These are phyloP conservation scores for Mesocentrotus franciscanus DNA, from an alignment of 53 echinoderm and acorn worm species.

Conservation along the genomic window DNA sequence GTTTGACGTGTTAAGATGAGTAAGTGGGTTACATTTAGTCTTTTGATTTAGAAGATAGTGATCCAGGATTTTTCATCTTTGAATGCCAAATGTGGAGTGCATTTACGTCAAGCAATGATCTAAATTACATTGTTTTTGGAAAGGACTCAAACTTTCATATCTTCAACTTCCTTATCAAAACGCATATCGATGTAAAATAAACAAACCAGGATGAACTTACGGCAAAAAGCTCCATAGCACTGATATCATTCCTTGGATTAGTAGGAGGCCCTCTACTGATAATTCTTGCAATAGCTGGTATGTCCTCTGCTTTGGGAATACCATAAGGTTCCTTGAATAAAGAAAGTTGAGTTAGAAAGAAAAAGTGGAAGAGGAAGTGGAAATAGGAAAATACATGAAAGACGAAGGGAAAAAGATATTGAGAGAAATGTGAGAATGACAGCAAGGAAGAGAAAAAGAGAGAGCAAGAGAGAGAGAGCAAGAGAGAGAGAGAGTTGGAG, in stretches of 20 bases:
- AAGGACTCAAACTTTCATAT: not conserved
- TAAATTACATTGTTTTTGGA: not conserved
- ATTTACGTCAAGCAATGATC: not conserved
- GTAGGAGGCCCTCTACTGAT: slow-evolving; percentile 89
- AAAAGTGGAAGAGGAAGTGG: not conserved
- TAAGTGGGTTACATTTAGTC: not conserved
- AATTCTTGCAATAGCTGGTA: slow-evolving; percentile 93
- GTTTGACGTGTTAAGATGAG: not conserved
- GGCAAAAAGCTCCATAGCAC: slow-evolving; percentile 86
- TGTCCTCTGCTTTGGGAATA: slow-evolving; percentile 78
- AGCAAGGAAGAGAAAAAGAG: not conserved
- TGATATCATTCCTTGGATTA: slow-evolving; percentile 76
- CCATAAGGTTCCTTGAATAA: slow-evolving; percentile 77
- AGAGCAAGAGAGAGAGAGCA: too few relatives aligned
- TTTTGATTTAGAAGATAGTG: not conserved
- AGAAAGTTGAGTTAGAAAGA: slow-evolving; percentile 2
- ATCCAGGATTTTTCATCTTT: not conserved
- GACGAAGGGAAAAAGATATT: not conserved
- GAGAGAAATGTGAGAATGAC: not conserved
- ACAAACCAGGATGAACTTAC: slow-evolving; percentile 63
- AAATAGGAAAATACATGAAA: not conserved
- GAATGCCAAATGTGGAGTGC: not conserved
- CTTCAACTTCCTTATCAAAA: not conserved
- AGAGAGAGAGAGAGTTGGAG: not conserved
- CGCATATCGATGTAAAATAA: not conserved